Base-by-base conservation (phyloP, 2,888 invertebrate genomes). In the Andrena trimmerana region DNA sequence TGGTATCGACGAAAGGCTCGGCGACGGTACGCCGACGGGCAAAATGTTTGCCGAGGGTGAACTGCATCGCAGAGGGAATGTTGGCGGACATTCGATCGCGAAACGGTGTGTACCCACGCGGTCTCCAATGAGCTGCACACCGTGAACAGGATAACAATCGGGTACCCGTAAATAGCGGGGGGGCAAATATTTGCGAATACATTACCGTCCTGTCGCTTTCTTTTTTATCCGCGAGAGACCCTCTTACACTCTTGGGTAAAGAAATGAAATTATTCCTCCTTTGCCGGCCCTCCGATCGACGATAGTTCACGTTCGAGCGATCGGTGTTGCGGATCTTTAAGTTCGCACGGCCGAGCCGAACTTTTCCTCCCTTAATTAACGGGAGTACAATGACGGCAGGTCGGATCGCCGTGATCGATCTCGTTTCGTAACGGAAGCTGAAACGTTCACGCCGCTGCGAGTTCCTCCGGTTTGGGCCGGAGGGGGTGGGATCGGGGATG, bases 331-430 rank as follows among this genome's bases (percentile, higher is more conserved):
- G 42, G 10, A 65, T 13, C 60, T n/a, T 24, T 13, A n/a, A 29
- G 57, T 42, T 27, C 33, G 20, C 16, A 2, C 48, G 29, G 16
- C 0, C 13, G 13, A 6, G 10, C 54, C 20, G 62, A 62, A 78
- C 31, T 16, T 50, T 68, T 71, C 71, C 69, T 33, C 68, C 48
- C 31, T 72, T 72, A 72, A 83, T 77, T 83, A 70, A 66, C 57
- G 69, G 24, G 42, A 27, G 31, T 31, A 60, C 48, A 69, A 77
- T 50, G 36, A 42, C 42, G 50, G 8, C 62, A 65, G 48, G n/a
- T 20, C 27, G 36, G 68, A 72, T 72, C 76, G 71, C 70, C 54
- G 70, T 27, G 79, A 83, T 83, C 79, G 83, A 79, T 76, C 60
- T 59, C 62, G 66, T 67, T 80, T 52, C 31, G 57, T 42, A 73